phyloP scores from a whole-genome alignment of 2,888 invertebrate genomes.

The Cryptus viduatorius region DNA sequence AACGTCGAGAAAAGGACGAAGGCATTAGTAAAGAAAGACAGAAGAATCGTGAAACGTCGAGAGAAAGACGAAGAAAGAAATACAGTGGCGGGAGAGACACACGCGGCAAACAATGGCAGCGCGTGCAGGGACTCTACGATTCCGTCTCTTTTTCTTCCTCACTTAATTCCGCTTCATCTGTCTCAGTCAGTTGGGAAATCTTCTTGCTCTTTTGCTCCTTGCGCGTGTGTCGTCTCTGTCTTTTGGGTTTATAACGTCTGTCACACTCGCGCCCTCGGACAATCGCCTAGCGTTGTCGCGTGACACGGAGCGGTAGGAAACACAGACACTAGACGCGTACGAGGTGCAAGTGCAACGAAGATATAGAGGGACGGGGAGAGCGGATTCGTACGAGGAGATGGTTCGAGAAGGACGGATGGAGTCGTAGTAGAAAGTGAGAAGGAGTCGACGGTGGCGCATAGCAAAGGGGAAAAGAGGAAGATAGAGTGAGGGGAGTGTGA shows the following conservation, averaged over 20 bases:
- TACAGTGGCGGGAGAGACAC: slow-evolving; percentile 77
- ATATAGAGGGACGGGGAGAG: slow-evolving; percentile 35
- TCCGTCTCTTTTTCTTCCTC: slow-evolving; percentile 63
- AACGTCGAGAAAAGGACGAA: slow-evolving; percentile 43
- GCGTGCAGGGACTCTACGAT: slow-evolving; percentile 80
- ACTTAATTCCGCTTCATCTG: slow-evolving; percentile 19
- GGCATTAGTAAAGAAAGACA: slow-evolving; percentile 40
- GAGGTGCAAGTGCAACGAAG: slow-evolving; percentile 63
- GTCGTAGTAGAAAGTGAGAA: slow-evolving; percentile 41
- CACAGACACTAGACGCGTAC: slow-evolving; percentile 1
- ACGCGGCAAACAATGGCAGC: slow-evolving; percentile 84
- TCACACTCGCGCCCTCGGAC: slow-evolving; percentile 60
- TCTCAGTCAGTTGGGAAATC: slow-evolving; percentile 30
- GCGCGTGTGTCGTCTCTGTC: slow-evolving; percentile 61
- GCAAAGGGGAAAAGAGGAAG: slow-evolving; percentile 34
- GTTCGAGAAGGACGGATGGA: slow-evolving; percentile 37
- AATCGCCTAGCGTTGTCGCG: slow-evolving; percentile 25
- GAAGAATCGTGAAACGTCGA: background rate
- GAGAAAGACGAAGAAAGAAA: slow-evolving; percentile 2
- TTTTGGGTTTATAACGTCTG: slow-evolving; percentile 32
- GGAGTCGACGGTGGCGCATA: slow-evolving; percentile 51
- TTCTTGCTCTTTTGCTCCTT: slow-evolving; percentile 61
- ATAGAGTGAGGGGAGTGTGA: slow-evolving; percentile 56
- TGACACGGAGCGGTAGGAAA: slow-evolving; percentile 18
- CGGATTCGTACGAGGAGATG: slow-evolving; percentile 25